Evolutionary conservation across 2,797 vertebrate species (phyloP).

Genomic region (Lemur catta): DNA sequence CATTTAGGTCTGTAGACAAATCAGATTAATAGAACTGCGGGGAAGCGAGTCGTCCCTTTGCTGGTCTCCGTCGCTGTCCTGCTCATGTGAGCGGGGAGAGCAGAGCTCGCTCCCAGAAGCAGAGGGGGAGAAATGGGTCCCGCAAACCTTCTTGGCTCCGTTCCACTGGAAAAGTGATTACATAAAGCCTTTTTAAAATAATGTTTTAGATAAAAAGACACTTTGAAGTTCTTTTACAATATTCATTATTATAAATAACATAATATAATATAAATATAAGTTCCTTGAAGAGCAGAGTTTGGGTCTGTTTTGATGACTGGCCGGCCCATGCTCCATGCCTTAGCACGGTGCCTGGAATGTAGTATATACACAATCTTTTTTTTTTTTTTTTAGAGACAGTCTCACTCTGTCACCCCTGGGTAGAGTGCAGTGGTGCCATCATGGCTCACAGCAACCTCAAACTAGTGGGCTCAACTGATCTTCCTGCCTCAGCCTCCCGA

Average conservation of each 20-base stretch:
- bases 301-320: neutral
- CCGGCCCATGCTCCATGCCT: neutral
- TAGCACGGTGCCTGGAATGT: neutral
- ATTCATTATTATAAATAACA: neutral
- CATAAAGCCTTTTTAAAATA: neutral
- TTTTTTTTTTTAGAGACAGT: neutral
- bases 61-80: neutral
- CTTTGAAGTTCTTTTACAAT: neutral
- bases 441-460: no score
- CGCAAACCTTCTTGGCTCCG: neutral
- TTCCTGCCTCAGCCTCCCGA: no score
- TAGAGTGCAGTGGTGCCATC: no score
- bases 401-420: no score
- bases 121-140: neutral
- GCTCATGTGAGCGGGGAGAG: neutral
- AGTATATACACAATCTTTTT: neutral
- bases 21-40: neutral
- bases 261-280: neutral
- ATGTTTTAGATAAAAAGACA: neutral
- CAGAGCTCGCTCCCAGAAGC: neutral
- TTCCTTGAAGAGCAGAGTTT: neutral
- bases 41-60: neutral
- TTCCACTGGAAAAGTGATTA: neutral
- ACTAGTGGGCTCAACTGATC: no score
- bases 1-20: neutral